These are phyloP conservation scores for Papilio dardanus DNA, from an alignment of 1,140 invertebrate species.

Conservation along the genomic window DNA sequence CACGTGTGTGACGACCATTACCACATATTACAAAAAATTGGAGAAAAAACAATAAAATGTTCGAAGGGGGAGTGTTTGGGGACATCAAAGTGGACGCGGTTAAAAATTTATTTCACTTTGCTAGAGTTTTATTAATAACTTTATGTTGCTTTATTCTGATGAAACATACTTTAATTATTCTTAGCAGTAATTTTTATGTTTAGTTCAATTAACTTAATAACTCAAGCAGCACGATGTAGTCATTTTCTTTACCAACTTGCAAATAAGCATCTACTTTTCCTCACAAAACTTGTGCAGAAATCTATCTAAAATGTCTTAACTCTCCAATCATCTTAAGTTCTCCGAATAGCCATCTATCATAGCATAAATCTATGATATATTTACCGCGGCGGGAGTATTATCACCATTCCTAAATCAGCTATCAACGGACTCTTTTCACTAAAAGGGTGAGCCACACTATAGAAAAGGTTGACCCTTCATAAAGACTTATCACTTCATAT, in stretches of 20 bases:
- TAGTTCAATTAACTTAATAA: background rate
- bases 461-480: conserved; percentile 83
- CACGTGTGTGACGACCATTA: conserved; percentile 79
- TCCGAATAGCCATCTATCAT: conserved; percentile 71
- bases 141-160: background rate
- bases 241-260: background rate
- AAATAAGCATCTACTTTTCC: conserved; percentile 29
- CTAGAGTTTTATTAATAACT: background rate
- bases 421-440: conserved; percentile 82
- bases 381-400: conserved; percentile 80
- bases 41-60: conserved; percentile 76
- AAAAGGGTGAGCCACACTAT: conserved; percentile 80
- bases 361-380: conserved; percentile 81
- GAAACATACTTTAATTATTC: background rate
- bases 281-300: conserved; percentile 19
- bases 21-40: conserved; percentile 81
- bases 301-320: conserved; percentile 12
- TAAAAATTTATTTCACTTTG: conserved; percentile 54
- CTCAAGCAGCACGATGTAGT: background rate
- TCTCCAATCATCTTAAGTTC: conserved; percentile 38
- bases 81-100: conserved; percentile 62
- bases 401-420: conserved; percentile 81
- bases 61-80: conserved; percentile 49
- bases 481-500: conserved; percentile 82
- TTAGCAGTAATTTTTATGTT: background rate